phyloP scores from a whole-genome alignment of 2,797 vertebrate species.

The Darevskia mixta region DNA sequence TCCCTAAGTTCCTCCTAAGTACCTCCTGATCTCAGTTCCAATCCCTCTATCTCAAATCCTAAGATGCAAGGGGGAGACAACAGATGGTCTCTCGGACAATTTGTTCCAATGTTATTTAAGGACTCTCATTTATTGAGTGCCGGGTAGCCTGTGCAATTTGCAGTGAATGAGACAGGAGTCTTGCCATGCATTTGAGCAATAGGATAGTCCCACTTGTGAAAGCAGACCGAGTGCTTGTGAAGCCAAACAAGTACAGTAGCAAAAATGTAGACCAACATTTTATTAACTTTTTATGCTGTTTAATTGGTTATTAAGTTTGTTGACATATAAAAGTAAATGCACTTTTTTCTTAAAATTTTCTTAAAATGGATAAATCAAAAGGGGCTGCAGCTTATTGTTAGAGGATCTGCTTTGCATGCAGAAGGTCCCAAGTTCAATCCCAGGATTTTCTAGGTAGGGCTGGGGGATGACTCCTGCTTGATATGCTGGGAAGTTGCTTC shows the following conservation, averaged over 20 bases:
- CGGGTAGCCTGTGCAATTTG: accelerated
- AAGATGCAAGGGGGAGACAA: conserved; percentile 20
- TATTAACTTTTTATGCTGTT: too few relatives aligned
- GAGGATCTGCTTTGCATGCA: too few relatives aligned
- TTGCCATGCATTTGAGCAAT: neutral
- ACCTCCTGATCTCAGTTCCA: conserved; percentile 35
- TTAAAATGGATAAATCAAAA: too few relatives aligned
- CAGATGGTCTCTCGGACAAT: conserved; percentile 48
- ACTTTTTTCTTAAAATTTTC: too few relatives aligned
- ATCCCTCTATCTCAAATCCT: conserved; percentile 44
- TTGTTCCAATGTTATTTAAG: conserved; percentile 41
- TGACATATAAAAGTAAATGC: too few relatives aligned
- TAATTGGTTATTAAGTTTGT: too few relatives aligned
- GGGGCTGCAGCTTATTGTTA: too few relatives aligned
- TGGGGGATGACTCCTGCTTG: too few relatives aligned
- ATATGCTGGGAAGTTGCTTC: too few relatives aligned
- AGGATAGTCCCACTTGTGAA: neutral
- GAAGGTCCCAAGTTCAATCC: too few relatives aligned
- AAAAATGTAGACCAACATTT: too few relatives aligned
- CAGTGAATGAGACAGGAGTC: neutral
- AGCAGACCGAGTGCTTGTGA: neutral
- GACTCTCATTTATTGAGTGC: conserved; percentile 13
- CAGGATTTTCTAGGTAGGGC: neutral
- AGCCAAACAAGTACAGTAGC: too few relatives aligned
- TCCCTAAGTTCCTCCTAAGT: conserved; percentile 10